Evolutionary conservation across 2,113 vertebrate genomes (phyloP).

Genomic region (Chaetodon auriga): DNA sequence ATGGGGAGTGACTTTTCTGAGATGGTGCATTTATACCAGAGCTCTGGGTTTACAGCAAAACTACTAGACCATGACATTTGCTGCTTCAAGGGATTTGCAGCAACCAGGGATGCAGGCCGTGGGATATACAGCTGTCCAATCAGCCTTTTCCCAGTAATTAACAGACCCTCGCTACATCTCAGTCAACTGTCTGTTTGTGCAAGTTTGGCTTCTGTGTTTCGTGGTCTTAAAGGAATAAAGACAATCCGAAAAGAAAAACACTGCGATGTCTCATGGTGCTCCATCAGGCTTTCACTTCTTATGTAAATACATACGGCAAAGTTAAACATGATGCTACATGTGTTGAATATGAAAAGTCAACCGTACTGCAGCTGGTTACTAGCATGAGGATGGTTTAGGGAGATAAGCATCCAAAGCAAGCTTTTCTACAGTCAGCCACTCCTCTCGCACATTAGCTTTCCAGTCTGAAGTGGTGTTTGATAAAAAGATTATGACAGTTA

Average conservation of each 20-base stretch:
- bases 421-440: constrained; percentile 20
- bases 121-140: constrained; percentile 50
- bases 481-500: constrained; percentile 17
- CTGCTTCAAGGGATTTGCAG: constrained; percentile 58
- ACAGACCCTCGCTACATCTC: constrained; percentile 6
- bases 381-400: constrained; percentile 36
- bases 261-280: background rate
- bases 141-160: constrained; percentile 56
- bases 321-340: background rate
- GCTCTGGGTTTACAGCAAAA: constrained; percentile 29
- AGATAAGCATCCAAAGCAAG: constrained; percentile 44
- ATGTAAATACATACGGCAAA: background rate
- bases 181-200: background rate
- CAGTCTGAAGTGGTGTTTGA: constrained; percentile 39
- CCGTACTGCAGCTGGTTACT: constrained; percentile 2
- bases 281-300: constrained; percentile 8
- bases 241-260: constrained; percentile 10
- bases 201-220: constrained; percentile 1
- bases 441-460: constrained; percentile 18
- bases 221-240: constrained; percentile 27
- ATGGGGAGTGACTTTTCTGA: constrained; percentile 17
- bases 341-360: constrained; percentile 15
- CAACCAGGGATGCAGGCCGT: constrained; percentile 19
- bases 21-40: constrained; percentile 11
- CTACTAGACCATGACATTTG: constrained; percentile 48